A percentile compares a stretch with the other conserved stretches of the same genome.
Conservation (phyloP, 2,113 vertebrate species). For the Micronycteris hirsuta region DNA sequence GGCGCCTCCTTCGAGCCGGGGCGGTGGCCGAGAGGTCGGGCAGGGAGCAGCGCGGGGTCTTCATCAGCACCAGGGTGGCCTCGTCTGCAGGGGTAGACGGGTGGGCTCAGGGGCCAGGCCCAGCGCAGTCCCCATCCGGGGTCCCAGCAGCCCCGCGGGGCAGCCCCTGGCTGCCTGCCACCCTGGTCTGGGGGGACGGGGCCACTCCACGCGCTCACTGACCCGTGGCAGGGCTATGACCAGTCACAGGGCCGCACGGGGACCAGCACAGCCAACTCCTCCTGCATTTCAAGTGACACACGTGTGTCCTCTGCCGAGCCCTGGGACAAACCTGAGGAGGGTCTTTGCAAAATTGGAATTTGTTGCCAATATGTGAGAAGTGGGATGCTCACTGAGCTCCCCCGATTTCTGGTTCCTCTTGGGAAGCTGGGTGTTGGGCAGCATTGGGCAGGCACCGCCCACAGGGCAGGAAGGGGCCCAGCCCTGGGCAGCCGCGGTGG, state of each 20-base stretch:
- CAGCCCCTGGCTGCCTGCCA: fast-evolving
- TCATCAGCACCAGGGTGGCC: slow-evolving; percentile 93
- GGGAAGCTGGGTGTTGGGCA: neutral
- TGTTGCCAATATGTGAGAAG: neutral
- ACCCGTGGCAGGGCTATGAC: fast-evolving
- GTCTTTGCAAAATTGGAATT: neutral
- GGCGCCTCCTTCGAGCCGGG: slow-evolving; percentile 81
- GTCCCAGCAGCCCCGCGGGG: fast-evolving
- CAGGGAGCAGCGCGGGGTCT: slow-evolving; percentile 94
- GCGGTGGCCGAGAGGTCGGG: slow-evolving; percentile 84
- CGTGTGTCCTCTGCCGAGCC: neutral
- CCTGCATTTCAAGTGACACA: neutral
- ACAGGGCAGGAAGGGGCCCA: fast-evolving
- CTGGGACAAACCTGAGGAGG: neutral
- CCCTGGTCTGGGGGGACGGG: neutral
- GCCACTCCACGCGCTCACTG: neutral
- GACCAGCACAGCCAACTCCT: fast-evolving
- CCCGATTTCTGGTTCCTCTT: neutral
- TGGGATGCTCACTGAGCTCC: neutral
- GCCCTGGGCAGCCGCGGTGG: neutral
- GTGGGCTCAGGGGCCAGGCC: neutral
- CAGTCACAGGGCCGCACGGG: fast-evolving
- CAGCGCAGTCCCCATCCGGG: fast-evolving
- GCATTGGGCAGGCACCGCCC: too few species aligned
- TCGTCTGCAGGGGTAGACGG: slow-evolving; percentile 78